Percentiles rank a stretch among this genome's conserved stretches.
Evolutionary conservation across 2,797 vertebrate genomes (phyloP).

Genomic region (Ficedula albicollis): DNA sequence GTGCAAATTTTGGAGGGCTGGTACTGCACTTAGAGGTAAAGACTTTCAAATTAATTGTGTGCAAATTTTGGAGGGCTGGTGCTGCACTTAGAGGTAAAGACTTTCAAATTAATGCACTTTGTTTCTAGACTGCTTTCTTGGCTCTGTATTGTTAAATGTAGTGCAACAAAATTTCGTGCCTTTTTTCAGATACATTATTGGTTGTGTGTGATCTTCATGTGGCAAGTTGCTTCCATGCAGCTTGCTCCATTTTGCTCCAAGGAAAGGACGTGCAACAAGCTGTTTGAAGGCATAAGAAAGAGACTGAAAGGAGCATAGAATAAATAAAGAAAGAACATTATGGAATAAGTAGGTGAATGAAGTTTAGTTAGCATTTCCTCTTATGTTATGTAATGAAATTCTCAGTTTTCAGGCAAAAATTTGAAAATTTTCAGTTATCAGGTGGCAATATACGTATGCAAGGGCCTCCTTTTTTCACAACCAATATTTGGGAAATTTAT

Average conservation of each 20-base stretch:
- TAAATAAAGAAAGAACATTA: background rate
- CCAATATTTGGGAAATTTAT: background rate
- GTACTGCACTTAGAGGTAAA: background rate
- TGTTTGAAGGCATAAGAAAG: background rate
- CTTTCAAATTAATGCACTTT: background rate
- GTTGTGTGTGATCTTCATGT: accelerated
- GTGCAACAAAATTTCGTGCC: background rate
- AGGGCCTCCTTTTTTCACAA: background rate
- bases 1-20: background rate
- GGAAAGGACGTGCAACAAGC: background rate
- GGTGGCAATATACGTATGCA: background rate
- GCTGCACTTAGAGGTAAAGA: background rate
- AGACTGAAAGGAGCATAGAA: background rate
- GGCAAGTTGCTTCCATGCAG: background rate
- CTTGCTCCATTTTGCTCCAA: background rate
- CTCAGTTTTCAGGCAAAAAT: background rate
- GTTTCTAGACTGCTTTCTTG: background rate
- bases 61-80: background rate
- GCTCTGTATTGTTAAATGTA: background rate
- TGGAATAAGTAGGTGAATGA: background rate
- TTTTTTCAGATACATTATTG: background rate
- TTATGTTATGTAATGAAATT: background rate
- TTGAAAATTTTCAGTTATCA: background rate
- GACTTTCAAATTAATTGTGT: background rate
- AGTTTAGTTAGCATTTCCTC: accelerated